These are phyloP conservation scores for Lasius fuliginosus DNA, from an alignment of 2,888 invertebrate species.

Conservation along the genomic window DNA sequence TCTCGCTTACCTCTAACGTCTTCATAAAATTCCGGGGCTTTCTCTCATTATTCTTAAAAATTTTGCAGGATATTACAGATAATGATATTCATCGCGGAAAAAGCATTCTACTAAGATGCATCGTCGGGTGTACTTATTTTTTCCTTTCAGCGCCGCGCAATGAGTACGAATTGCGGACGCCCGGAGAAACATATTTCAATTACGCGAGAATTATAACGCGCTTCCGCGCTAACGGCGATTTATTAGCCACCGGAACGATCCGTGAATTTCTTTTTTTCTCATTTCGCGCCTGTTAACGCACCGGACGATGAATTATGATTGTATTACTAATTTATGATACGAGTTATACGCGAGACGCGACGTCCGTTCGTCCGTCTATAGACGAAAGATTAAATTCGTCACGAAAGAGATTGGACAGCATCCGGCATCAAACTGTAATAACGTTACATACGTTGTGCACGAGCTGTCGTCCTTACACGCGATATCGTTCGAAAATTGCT, in stretches of 20 bases:
- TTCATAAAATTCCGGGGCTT: constrained; percentile 14
- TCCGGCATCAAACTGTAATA: constrained; percentile 1
- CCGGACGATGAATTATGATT: constrained; percentile 47
- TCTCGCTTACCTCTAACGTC: not conserved
- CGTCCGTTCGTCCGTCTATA: constrained; percentile 4
- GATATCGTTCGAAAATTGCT: not conserved
- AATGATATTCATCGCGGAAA: constrained; percentile 40
- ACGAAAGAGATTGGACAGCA: constrained; percentile 15
- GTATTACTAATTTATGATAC: constrained; percentile 47
- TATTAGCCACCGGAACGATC: constrained; percentile 51
- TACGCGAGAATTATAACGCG: constrained; percentile 58
- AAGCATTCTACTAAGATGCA: constrained; percentile 39
- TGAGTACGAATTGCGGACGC: constrained; percentile 56
- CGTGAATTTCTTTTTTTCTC: constrained; percentile 43
- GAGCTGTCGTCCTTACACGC: not conserved
- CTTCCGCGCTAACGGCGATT: constrained; percentile 52
- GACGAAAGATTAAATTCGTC: constrained; percentile 42
- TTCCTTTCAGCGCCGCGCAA: constrained; percentile 46
- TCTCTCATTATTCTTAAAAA: constrained; percentile 36
- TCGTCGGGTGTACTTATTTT: constrained; percentile 28
- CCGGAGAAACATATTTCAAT: constrained; percentile 57
- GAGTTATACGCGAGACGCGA: not conserved
- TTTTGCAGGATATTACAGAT: constrained; percentile 20
- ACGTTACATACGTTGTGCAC: not conserved
- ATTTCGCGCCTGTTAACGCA: constrained; percentile 45